Evolutionary conservation across 2,888 invertebrate genomes (phyloP).

Genomic region (Synanthedon formicaeformis): DNA sequence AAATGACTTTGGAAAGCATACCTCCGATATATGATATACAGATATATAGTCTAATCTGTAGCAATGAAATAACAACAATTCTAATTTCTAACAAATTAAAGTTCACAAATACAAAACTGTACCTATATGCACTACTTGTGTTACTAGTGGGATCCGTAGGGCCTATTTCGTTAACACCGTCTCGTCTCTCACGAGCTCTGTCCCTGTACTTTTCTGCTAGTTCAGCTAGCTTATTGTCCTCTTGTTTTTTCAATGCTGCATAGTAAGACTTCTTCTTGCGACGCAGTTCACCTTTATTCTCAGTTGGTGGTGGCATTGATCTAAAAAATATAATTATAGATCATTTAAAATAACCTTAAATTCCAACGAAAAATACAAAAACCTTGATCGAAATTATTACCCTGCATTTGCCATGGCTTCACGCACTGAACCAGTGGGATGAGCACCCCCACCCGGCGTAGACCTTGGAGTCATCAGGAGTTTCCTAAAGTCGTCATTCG

Average conservation of each 20-base stretch:
- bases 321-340: conserved; percentile 18
- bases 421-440: conserved; percentile 72
- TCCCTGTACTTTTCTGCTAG: conserved; percentile 94
- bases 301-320: conserved; percentile 66
- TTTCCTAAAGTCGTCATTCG: conserved; percentile 97
- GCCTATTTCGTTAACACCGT: conserved; percentile 87
- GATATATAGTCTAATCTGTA: too few species aligned
- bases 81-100: too few species aligned
- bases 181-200: conserved; percentile 89
- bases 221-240: conserved; percentile 94
- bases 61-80: too few species aligned
- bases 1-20: too few species aligned
- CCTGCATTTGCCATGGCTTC: conserved; percentile 78
- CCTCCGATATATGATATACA: too few species aligned
- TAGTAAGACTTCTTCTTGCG: conserved; percentile 96
- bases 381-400: conserved; percentile 14
- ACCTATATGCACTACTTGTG: conserved; percentile 82
- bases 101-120: not conserved
- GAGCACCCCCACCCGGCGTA: conserved; percentile 69
- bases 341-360: not conserved
- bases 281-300: conserved; percentile 85
- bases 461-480: conserved; percentile 94
- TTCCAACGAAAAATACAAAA: not conserved
- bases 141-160: conserved; percentile 87
- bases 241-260: conserved; percentile 93